phyloP scores from a whole-genome alignment of 2,888 invertebrate genomes.

The Odontomyia ornata region DNA sequence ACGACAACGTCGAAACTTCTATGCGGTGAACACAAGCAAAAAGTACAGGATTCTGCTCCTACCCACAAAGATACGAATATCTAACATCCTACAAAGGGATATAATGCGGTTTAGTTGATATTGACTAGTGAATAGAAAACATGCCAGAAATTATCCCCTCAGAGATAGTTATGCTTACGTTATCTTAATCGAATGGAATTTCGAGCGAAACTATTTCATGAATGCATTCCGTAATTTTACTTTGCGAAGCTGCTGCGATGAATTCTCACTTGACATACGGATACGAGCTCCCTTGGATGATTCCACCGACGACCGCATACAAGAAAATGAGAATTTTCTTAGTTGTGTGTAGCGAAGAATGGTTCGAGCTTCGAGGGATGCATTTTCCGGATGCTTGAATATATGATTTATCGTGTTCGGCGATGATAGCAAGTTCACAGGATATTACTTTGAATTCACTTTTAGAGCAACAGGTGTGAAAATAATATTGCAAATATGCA shows the following conservation, averaged over 20 bases:
- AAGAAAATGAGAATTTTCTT: neutral
- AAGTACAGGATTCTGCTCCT: neutral
- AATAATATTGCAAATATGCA: too few species aligned
- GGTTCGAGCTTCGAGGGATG: neutral
- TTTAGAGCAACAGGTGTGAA: too few species aligned
- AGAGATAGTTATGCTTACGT: constrained; percentile 44
- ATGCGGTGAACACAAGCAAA: neutral
- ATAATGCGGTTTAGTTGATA: constrained; percentile 26
- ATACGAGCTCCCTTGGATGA: neutral
- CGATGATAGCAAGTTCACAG: too few species aligned
- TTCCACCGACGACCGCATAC: neutral
- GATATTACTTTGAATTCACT: too few species aligned
- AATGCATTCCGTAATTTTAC: constrained; percentile 35
- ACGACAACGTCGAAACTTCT: neutral
- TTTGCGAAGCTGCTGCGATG: neutral
- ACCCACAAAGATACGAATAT: too few species aligned
- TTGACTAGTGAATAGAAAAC: constrained; percentile 44
- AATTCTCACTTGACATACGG: too few species aligned
- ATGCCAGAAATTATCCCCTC: constrained; percentile 46
- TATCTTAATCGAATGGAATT: constrained; percentile 44
- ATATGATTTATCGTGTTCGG: neutral
- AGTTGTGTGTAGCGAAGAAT: neutral
- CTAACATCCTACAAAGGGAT: constrained; percentile 21
- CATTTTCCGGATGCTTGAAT: neutral
- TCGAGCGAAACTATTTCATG: constrained; percentile 38